Conservation (phyloP, 2,888 invertebrate species). For the Drosophila cyrtoloma region DNA sequence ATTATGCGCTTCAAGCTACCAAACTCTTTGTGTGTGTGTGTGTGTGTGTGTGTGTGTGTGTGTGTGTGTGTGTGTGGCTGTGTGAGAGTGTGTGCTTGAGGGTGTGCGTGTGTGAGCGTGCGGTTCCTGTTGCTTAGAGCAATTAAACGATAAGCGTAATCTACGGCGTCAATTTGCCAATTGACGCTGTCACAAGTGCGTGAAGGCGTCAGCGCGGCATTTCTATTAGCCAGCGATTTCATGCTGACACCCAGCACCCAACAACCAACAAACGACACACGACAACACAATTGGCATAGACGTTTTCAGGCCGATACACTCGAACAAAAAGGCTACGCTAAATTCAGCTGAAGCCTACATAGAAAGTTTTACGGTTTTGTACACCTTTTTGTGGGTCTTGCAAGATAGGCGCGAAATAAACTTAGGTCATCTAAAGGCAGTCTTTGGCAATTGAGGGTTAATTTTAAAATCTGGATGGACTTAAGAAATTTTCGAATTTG, state of each 20-base stretch:
- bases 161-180: slow-evolving; percentile 74
- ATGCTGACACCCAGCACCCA: neutral
- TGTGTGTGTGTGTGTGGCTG: neutral
- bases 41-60: slow-evolving; percentile 10
- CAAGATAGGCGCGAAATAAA: too few relatives aligned
- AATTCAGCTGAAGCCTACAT: neutral
- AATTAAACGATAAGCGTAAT: slow-evolving; percentile 79
- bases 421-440: neutral
- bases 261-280: slow-evolving; percentile 6
- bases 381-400: too few relatives aligned
- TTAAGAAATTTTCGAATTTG: neutral
- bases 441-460: neutral
- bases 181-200: slow-evolving; percentile 70
- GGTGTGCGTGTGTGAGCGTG: slow-evolving; percentile 26
- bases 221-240: slow-evolving; percentile 68
- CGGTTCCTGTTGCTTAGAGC: slow-evolving; percentile 75
- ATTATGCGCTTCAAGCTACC: slow-evolving; percentile 63
- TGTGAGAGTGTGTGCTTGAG: slow-evolving; percentile 14
- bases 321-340: neutral
- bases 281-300: slow-evolving; percentile 9
- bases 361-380: too few relatives aligned
- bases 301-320: neutral
- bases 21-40: slow-evolving; percentile 11
- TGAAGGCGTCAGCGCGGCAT: slow-evolving; percentile 72
- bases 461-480: neutral